Percentiles rank a stretch among this genome's conserved stretches.
These are phyloP conservation scores for Lophochroa leadbeateri DNA, from an alignment of 2,113 vertebrate species.

Conservation along the genomic window DNA sequence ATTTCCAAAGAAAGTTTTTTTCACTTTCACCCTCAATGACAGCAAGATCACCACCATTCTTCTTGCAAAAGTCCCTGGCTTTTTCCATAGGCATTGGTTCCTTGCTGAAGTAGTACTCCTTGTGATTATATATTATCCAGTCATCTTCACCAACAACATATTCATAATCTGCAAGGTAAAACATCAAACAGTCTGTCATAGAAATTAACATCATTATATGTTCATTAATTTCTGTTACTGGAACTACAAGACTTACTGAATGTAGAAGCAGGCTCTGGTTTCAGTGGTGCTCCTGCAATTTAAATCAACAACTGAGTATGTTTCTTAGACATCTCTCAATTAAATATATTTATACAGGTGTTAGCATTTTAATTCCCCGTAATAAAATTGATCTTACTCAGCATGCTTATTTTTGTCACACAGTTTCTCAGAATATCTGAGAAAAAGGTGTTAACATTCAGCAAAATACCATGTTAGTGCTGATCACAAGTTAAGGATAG, in stretches of 20 bases:
- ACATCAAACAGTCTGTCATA: not conserved
- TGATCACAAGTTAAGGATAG: not conserved
- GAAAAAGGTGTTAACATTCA: not conserved
- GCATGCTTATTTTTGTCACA: not conserved
- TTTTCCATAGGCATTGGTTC: conserved; percentile 80
- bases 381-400: not conserved
- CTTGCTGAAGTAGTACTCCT: conserved; percentile 88
- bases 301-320: not conserved
- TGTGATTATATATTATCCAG: conserved; percentile 85
- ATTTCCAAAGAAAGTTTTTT: conserved; percentile 90
- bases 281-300: conserved; percentile 80
- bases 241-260: conserved; percentile 51
- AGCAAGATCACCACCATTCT: conserved; percentile 84
- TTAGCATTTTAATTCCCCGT: not conserved
- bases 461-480: not conserved
- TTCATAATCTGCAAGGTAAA: conserved; percentile 73
- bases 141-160: conserved; percentile 77
- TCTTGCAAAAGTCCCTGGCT: conserved; percentile 85
- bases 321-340: not conserved
- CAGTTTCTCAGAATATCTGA: not conserved
- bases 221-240: not conserved
- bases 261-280: conserved; percentile 78
- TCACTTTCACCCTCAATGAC: conserved; percentile 84
- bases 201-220: not conserved
- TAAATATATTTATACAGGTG: not conserved